Evolutionary conservation across 2,113 vertebrate species (phyloP), one percentile per base, ranked within the genome.

Genomic region (Callopanchax toddi): DNA sequence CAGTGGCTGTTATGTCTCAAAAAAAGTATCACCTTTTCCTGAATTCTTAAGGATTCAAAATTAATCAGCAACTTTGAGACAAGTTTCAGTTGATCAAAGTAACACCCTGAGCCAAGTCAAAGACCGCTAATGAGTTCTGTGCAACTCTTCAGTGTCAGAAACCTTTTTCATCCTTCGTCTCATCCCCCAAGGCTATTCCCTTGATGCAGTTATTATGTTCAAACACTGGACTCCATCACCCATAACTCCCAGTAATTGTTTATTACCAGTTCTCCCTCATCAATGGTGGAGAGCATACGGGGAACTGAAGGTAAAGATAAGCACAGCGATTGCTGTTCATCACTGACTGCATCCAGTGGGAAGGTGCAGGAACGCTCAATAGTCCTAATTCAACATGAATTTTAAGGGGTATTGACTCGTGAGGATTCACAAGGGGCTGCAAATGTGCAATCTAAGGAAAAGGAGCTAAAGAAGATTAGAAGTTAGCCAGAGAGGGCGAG

Each of bases 331-430:
- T 59, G 58, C 48, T 15, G 49, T 40, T 72, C 82, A 55, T 76
- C 74, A 67, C 73, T 40, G 53, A 56, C 65, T 55, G 67, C 68
- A 52, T 73, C 55, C 60, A 72, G 55, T 62, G 51, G 39, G 5
- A 81, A 80, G 73, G 71, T 77, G 67, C 61, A 68, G 65, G n/a
- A 61, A 53, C 70, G 64, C 74, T 90, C 88, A 75, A 89, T 91
- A 86, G 69, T 86, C 74, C 60, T 58, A 87, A 88, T 90, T 79
- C 83, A 85, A 83, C 54, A 56, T 68, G 82, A 87, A 90, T 89
- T 86, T 84, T 76, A 89, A 89, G 76, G 77, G 51, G 59, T 82
- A 87, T 88, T 71, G 89, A 88, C 64, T 46, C 3, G 22, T 1
- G 18, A 23, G 60, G 52, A 72, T 71, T 59, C 51, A n/a, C 79